Conservation (phyloP, 2,113 vertebrate species). For the Grammomys dolichurus region DNA sequence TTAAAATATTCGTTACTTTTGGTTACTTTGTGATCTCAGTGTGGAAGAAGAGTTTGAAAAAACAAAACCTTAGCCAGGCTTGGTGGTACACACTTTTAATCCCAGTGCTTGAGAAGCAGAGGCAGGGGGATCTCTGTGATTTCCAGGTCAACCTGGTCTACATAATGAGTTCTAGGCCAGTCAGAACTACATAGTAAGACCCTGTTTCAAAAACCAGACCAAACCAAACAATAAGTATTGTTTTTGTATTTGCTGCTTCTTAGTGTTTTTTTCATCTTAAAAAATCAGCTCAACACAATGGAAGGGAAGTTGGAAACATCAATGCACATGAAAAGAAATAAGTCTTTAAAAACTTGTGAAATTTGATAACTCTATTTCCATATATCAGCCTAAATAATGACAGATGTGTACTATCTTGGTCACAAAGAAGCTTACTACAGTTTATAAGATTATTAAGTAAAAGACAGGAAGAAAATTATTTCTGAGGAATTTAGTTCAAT, state of each 20-base stretch:
- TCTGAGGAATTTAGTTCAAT: slow-evolving; percentile 16
- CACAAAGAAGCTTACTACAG: neutral
- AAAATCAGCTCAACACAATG: neutral
- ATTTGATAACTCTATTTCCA: slow-evolving; percentile 38
- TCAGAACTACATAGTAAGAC: neutral
- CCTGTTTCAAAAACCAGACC: neutral
- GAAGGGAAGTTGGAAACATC: neutral
- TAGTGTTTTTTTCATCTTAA: slow-evolving; percentile 35
- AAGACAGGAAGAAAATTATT: slow-evolving; percentile 1
- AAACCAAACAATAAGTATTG: neutral
- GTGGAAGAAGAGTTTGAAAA: neutral
- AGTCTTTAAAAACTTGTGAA: neutral
- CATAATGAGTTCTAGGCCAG: neutral
- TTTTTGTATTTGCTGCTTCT: slow-evolving; percentile 23
- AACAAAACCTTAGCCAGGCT: neutral
- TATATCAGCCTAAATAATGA: slow-evolving; percentile 12
- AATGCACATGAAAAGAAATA: no score
- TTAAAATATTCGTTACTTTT: slow-evolving; percentile 38
- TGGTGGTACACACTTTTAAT: neutral
- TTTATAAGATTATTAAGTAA: slow-evolving; percentile 46
- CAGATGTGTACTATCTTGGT: neutral
- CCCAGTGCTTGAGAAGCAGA: neutral
- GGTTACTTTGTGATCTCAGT: neutral
- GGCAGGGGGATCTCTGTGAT: neutral
- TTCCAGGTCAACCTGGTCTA: neutral